These are phyloP conservation scores for Scaptomyza polygonia DNA, from an alignment of 2,888 invertebrate genomes.

Conservation along the genomic window DNA sequence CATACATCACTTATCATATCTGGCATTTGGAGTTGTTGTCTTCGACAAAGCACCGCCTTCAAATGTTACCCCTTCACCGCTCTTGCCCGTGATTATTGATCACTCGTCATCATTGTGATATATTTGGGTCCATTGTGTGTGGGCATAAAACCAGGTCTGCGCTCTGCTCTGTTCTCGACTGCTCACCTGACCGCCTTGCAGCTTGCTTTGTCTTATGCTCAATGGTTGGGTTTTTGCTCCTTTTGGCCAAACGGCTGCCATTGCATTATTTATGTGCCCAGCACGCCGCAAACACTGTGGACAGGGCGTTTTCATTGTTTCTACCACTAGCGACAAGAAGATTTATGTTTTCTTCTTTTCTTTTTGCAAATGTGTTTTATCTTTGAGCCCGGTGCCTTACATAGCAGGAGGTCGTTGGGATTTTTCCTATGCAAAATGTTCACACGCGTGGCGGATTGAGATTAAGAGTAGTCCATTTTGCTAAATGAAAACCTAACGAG, in stretches of 20 bases:
- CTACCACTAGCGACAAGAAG: constrained; percentile 54
- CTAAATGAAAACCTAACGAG: constrained; percentile 12
- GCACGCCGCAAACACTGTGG: constrained; percentile 54
- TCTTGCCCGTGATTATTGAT: constrained; percentile 59
- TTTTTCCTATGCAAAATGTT: constrained; percentile 57
- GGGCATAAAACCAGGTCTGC: constrained; percentile 49
- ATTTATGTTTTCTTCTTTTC: constrained; percentile 62
- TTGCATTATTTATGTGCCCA: constrained; percentile 73
- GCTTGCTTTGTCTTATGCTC: constrained; percentile 57
- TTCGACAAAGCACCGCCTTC: constrained; percentile 10
- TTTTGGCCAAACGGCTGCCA: constrained; percentile 51
- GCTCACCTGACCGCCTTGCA: constrained; percentile 48
- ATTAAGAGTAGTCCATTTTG: constrained; percentile 40
- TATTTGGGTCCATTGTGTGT: constrained; percentile 70
- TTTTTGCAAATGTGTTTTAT: constrained; percentile 41
- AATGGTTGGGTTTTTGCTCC: constrained; percentile 49
- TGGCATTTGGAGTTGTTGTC: constrained; percentile 14
- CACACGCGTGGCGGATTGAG: constrained; percentile 42
- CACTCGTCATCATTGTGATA: constrained; percentile 73
- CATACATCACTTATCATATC: constrained; percentile 46
- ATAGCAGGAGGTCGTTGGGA: constrained; percentile 8
- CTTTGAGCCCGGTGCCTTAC: constrained; percentile 7
- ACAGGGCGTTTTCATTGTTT: constrained; percentile 62
- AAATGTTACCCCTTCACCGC: neutral
- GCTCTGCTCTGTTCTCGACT: constrained; percentile 26